Percentiles rank a stretch among this genome's conserved stretches.
Evolutionary conservation across 1,140 invertebrate genomes (phyloP).

Genomic region (Aporrectodea caliginosa): DNA sequence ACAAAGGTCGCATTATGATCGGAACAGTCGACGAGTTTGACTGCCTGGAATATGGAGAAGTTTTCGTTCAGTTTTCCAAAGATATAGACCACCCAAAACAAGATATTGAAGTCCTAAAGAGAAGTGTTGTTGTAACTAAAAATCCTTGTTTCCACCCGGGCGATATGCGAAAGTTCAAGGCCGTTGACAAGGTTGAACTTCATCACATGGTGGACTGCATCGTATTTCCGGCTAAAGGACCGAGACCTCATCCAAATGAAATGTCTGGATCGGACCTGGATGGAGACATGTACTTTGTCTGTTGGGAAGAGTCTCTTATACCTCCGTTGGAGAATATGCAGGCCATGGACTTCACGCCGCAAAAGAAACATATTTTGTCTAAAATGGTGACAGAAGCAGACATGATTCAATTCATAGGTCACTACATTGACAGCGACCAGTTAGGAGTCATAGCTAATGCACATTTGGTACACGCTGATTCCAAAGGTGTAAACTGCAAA

Average conservation of each 20-base stretch:
- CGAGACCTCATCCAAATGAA: constrained; percentile 55
- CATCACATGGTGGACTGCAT: constrained; percentile 53
- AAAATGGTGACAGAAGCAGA: background rate
- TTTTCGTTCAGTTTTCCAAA: background rate
- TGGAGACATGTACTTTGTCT: constrained; percentile 54
- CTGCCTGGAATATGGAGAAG: background rate
- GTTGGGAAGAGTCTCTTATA: constrained; percentile 37
- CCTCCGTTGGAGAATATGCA: background rate
- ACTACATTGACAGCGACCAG: background rate
- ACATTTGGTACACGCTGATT: background rate
- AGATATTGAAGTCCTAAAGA: background rate
- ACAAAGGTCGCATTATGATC: background rate
- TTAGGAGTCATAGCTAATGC: background rate
- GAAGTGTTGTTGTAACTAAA: constrained; percentile 42
- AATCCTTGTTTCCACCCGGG: constrained; percentile 55
- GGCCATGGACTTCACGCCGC: background rate
- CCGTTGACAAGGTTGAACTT: constrained; percentile 47
- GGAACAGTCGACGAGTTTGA: background rate
- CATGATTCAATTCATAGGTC: background rate
- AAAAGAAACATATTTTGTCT: background rate
- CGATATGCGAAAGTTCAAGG: constrained; percentile 52
- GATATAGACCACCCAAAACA: background rate
- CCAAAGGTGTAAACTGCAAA: background rate
- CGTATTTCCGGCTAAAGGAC: constrained; percentile 53
- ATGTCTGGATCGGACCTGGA: constrained; percentile 56